Percentiles rank a stretch among this genome's conserved stretches.
Evolutionary conservation across 1,140 invertebrate genomes (phyloP).

Genomic region (Ctenoplectra terminalis): DNA sequence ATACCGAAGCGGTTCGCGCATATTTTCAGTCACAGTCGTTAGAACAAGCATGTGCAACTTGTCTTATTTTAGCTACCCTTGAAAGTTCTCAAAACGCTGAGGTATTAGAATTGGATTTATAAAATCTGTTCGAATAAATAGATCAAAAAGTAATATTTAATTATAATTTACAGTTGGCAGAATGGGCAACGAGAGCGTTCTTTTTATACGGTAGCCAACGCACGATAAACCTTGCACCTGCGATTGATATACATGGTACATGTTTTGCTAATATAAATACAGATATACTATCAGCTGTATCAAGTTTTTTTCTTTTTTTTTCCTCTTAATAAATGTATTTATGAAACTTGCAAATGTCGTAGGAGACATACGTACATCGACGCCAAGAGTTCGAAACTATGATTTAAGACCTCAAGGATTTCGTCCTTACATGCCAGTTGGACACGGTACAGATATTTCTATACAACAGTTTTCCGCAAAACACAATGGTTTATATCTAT

Average conservation of each 20-base stretch:
- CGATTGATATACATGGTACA: conserved; percentile 62
- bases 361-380: conserved; percentile 77
- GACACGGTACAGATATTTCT: conserved; percentile 75
- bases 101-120: conserved; percentile 74
- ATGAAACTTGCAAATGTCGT: not conserved
- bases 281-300: conserved; percentile 47
- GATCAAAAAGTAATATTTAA: conserved; percentile 17
- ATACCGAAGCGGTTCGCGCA: conserved; percentile 91
- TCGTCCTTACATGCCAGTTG: conserved; percentile 66
- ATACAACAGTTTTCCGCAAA: conserved; percentile 90
- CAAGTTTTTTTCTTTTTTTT: conserved; percentile 7
- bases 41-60: conserved; percentile 95
- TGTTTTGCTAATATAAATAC: conserved; percentile 60
- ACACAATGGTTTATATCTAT: conserved; percentile 96
- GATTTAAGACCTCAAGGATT: conserved; percentile 69
- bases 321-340: conserved; percentile 12
- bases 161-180: conserved; percentile 83
- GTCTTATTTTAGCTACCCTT: conserved; percentile 92
- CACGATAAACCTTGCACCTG: conserved; percentile 57
- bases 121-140: conserved; percentile 1
- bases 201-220: conserved; percentile 94
- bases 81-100: conserved; percentile 87
- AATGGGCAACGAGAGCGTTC: conserved; percentile 96
- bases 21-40: conserved; percentile 93
- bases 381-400: conserved; percentile 71